Conservation (phyloP, 2,797 vertebrate genomes). For the Cryptoprocta ferox region DNA sequence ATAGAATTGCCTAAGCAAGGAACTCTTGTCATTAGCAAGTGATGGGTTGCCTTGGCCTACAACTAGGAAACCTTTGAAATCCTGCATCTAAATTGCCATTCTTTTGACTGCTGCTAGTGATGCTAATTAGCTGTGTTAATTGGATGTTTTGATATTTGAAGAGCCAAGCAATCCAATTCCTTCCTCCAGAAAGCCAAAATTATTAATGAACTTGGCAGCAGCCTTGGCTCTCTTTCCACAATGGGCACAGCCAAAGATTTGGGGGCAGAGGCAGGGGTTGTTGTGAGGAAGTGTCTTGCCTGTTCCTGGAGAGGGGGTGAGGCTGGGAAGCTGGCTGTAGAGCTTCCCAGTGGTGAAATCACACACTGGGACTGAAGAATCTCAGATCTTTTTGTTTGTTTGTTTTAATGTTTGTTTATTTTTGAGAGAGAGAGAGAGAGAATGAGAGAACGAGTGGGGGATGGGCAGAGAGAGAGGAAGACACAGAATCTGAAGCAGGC, state of each 20-base stretch:
- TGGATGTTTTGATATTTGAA: conserved; percentile 94
- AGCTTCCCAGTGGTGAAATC: conserved; percentile 1
- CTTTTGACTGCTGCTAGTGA: conserved; percentile 93
- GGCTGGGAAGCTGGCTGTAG: not conserved
- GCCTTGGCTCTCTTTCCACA: conserved; percentile 74
- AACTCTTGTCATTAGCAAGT: conserved; percentile 83
- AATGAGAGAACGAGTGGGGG: no score
- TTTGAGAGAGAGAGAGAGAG: no score
- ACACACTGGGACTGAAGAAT: not conserved
- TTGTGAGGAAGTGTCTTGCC: conserved; percentile 53
- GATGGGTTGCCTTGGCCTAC: conserved; percentile 87
- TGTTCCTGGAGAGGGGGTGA: not conserved
- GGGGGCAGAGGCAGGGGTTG: conserved; percentile 32
- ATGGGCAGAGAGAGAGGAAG: no score
- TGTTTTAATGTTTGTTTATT: no score
- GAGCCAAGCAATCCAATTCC: conserved; percentile 92
- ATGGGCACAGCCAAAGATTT: conserved; percentile 66
- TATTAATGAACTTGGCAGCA: conserved; percentile 89
- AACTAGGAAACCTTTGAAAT: conserved; percentile 90
- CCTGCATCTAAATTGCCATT: conserved; percentile 89
- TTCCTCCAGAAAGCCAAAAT: conserved; percentile 87
- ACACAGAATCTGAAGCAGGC: no score
- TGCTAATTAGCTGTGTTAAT: conserved; percentile 99
- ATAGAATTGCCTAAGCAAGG: conserved; percentile 85
- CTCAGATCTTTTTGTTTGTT: not conserved